Percentiles rank a stretch among this genome's conserved stretches.
These are phyloP conservation scores for Osedax frankpressi DNA, from an alignment of 2,888 invertebrate species.

Conservation along the genomic window DNA sequence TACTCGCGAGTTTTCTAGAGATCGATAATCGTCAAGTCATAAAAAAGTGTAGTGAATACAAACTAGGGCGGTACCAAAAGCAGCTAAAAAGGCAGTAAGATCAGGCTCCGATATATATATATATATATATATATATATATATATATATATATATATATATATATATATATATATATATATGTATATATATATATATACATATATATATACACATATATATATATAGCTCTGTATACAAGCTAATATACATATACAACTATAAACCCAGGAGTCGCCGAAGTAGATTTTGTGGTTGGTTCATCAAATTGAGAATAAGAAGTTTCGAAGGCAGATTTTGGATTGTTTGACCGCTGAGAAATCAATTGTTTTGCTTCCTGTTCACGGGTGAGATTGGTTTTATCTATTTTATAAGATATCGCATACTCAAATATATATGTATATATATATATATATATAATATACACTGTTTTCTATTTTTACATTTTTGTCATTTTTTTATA, in stretches of 20 bases:
- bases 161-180: neutral
- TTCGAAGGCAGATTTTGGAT: neutral
- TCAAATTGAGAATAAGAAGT: neutral
- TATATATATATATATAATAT: too few species aligned
- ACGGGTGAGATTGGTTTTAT: too few species aligned
- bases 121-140: neutral
- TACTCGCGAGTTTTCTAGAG: too few species aligned
- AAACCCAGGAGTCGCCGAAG: neutral
- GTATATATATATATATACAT: neutral
- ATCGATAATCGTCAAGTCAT: too few species aligned
- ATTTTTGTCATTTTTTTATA: too few species aligned
- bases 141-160: neutral
- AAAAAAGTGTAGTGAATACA: too few species aligned
- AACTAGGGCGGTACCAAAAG: too few species aligned
- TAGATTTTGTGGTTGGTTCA: neutral
- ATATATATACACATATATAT: conserved; percentile 3
- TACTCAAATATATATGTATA: too few species aligned
- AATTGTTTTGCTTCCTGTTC: neutral
- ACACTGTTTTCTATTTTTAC: too few species aligned
- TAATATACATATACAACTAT: neutral
- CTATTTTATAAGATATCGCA: too few species aligned
- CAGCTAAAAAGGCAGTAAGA: too few species aligned
- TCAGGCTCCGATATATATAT: too few species aligned
- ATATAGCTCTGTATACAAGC: neutral
- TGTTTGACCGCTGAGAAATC: neutral